Base-by-base conservation (phyloP, 1,140 invertebrate species). In the Brachionus rubens region DNA sequence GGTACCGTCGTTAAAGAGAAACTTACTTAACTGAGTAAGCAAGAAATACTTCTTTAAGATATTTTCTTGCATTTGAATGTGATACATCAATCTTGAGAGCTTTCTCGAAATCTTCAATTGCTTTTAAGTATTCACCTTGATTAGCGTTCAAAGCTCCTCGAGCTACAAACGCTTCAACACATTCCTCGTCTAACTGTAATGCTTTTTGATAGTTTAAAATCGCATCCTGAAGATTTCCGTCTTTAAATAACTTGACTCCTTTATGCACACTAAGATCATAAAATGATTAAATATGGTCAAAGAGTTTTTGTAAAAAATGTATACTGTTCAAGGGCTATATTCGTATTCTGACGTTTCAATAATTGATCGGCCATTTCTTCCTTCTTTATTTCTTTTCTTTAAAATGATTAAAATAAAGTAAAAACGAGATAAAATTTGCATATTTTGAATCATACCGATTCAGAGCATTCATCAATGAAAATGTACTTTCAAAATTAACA, bases 341-440 rank as follows among this genome's bases (percentile, higher is more conserved):
- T 28, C 21, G 2, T 19, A 33, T 56, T 56, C n/a, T 56, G 52
- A 12, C 16, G 12, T 33, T 56, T 56, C 7, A 28, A 14, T 33
- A 56, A 56, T 33, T 56, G 3, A 33, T 56, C 52, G 4, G 52
- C 52, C 52, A 56, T 56, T 56, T 56, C 24, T 9, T 24, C 52
- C 3, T 9, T 12, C 10, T 16, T 56, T 7, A 56, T 21, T 33
- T 56, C 52, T 28, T 9, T 9, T 28, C 19, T 56, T n/a, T n/a
- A n/a, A n/a, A n/a, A n/a, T n/a, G n/a, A n/a, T n/a, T n/a, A n/a
- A n/a, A n/a, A n/a, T n/a, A n/a, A n/a, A n/a, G n/a, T n/a, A n/a
- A n/a, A n/a, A n/a, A n/a, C n/a, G n/a, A n/a, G n/a, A n/a, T n/a
- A n/a, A n/a, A n/a, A n/a, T n/a, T n/a, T n/a, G n/a, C n/a, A n/a